phyloP scores from a whole-genome alignment of 2,888 invertebrate species.

The Harpalus rubripes region DNA sequence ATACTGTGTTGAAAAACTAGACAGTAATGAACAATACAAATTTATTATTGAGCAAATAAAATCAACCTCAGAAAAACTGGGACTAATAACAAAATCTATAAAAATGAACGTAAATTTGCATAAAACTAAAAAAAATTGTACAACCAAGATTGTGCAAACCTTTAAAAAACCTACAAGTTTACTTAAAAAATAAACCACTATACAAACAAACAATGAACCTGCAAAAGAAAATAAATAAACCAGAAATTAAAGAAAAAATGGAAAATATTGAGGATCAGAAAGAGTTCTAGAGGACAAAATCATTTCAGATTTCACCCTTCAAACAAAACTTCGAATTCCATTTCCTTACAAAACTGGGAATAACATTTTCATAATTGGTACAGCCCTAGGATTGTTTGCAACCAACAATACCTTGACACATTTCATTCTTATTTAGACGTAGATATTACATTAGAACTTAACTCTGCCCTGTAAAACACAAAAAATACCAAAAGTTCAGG shows the following conservation, averaged over 20 bases:
- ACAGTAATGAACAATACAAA: slow-evolving; percentile 1
- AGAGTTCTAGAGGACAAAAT: neutral
- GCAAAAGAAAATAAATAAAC: neutral
- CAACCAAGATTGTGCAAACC: neutral
- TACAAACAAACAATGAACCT: too few species aligned
- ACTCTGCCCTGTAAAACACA: slow-evolving; percentile 11
- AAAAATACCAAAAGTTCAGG: slow-evolving; percentile 45
- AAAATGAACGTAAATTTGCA: too few species aligned
- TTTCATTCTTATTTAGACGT: slow-evolving; percentile 32
- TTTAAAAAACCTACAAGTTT: slow-evolving; percentile 1
- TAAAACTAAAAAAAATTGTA: too few species aligned
- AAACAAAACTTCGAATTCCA: slow-evolving; percentile 1
- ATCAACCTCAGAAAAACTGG: too few species aligned
- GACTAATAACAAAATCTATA: too few species aligned
- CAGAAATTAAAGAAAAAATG: slow-evolving; percentile 6
- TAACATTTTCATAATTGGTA: slow-evolving; percentile 23
- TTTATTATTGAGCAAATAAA: neutral
- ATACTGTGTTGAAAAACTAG: neutral
- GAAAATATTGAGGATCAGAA: too few species aligned
- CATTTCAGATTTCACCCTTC: neutral
- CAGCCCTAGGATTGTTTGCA: neutral
- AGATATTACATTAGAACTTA: slow-evolving; percentile 30
- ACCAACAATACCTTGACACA: slow-evolving; percentile 3
- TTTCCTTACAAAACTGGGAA: neutral
- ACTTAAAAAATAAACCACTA: neutral